These are phyloP conservation scores for Cyanoderma ruficeps DNA, from an alignment of 2,113 vertebrate genomes.

Conservation along the genomic window DNA sequence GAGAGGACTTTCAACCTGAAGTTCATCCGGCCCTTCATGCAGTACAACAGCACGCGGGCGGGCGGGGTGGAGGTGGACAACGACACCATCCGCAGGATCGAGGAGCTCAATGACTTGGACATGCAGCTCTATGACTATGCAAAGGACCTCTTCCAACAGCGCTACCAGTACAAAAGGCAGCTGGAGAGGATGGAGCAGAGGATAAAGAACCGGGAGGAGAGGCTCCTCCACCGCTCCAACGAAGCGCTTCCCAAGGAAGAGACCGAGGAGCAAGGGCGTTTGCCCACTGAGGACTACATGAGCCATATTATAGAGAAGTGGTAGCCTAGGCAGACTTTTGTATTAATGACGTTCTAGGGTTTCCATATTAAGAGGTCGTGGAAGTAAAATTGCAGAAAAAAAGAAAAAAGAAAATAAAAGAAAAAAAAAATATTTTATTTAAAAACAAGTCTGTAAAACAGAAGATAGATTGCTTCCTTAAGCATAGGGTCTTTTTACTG, in stretches of 20 bases:
- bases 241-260: constrained; percentile 81
- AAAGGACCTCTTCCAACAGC: constrained; percentile 97
- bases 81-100: constrained; percentile 89
- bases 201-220: constrained; percentile 85
- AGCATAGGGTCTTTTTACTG: constrained; percentile 52
- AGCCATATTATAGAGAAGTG: constrained; percentile 99
- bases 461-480: constrained; percentile 42
- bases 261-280: constrained; percentile 80
- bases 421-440: constrained; percentile 25
- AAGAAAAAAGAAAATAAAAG: background rate
- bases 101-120: constrained; percentile 97
- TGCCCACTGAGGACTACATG: constrained; percentile 99
- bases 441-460: constrained; percentile 41
- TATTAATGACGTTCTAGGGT: constrained; percentile 49
- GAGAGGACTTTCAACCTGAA: constrained; percentile 95
- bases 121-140: constrained; percentile 99
- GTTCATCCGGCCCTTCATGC: constrained; percentile 98
- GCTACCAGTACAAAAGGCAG: constrained; percentile 95
- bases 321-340: constrained; percentile 82
- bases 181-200: constrained; percentile 92
- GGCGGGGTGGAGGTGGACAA: constrained; percentile 94
- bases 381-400: constrained; percentile 17
- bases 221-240: constrained; percentile 81
- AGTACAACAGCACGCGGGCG: constrained; percentile 96
- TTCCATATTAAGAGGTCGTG: constrained; percentile 37